phyloP scores from a whole-genome alignment of 1,140 invertebrate genomes.

The Rhagoletis zephyria region DNA sequence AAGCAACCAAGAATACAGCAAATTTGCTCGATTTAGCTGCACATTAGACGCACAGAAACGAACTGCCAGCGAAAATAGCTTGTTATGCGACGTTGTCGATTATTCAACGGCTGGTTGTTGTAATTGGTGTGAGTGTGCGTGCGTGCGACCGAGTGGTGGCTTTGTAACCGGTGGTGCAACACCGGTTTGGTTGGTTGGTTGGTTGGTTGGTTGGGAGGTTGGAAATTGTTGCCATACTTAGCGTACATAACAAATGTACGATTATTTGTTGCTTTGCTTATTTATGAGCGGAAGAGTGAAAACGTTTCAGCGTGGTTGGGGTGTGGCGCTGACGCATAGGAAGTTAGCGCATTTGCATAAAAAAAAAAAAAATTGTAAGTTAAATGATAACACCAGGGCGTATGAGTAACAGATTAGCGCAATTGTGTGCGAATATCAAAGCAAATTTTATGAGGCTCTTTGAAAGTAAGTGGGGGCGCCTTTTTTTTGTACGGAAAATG shows the following conservation, averaged over 20 bases:
- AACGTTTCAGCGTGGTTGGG: background rate
- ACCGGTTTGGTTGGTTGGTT: background rate
- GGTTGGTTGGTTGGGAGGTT: background rate
- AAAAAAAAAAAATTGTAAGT: background rate
- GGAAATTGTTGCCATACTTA: conserved; percentile 7
- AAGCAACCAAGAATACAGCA: background rate
- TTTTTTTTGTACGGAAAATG: background rate
- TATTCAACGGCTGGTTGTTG: background rate
- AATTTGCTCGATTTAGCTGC: conserved; percentile 21
- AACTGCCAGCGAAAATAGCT: background rate
- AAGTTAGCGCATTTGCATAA: background rate
- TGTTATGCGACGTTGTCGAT: background rate
- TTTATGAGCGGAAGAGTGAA: background rate
- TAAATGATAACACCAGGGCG: background rate
- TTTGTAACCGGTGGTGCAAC: conserved; percentile 14
- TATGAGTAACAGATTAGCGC: conserved; percentile 39
- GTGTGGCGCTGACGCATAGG: background rate
- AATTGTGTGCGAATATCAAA: conserved; percentile 25
- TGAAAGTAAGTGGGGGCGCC: too few species aligned
- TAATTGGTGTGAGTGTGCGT: background rate
- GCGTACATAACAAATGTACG: conserved; percentile 19
- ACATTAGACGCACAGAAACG: background rate
- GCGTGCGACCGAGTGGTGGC: background rate
- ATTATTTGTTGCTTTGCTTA: conserved; percentile 33
- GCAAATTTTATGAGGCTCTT: too few species aligned